Base-by-base conservation (phyloP, 2,888 invertebrate genomes). In the Lasioglossum morio region DNA sequence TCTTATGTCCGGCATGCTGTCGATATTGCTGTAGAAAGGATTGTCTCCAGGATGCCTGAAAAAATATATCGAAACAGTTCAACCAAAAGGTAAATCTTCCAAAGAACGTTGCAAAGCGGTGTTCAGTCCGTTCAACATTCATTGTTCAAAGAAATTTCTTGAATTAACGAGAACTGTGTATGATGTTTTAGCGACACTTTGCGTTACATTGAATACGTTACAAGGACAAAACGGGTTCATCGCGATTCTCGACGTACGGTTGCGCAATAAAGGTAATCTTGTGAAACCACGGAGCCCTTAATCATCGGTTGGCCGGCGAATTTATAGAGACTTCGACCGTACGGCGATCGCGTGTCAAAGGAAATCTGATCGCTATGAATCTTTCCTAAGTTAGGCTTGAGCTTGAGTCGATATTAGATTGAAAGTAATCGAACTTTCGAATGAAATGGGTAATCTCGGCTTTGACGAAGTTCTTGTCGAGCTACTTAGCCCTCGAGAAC, bases 21-120 rank as follows among this genome's bases (percentile, higher is more conserved):
- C 99, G 96, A 99, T 99, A 96, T 99, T 99, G 96, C 99, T 99
- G 97, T 99, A 99, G 96, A 99, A 99, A 16, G 99, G 99, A 96
- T 99, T 99, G 96, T 99, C 98, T 91, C 98, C 98, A 34, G 98
- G 98, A 94, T 98, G 98, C 92, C 98, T 98, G 96, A 27, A 96
- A 96, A 70, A 70, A 70, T n/a, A 70, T 40, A n/a, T 12, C 40
- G 12, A n/a, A 70, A 40, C 40, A 40, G 14, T 14, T 70, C 2
- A 40, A 27, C 23, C 1, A 4, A 14, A 12, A n/a, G 30, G 37
- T 37, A 43, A 0, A 43, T 43, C 12, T 12, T 12, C 12, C 43
- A 43, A 10, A 37, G 19, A 40, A 40, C 23, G 8, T 4, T 37
- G 37, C n/a, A 1, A 37, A 10, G 57, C 57, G 57, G 69, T 40